Base-by-base conservation (phyloP, 2,888 invertebrate species). In the Eupithecia dodoneata region DNA sequence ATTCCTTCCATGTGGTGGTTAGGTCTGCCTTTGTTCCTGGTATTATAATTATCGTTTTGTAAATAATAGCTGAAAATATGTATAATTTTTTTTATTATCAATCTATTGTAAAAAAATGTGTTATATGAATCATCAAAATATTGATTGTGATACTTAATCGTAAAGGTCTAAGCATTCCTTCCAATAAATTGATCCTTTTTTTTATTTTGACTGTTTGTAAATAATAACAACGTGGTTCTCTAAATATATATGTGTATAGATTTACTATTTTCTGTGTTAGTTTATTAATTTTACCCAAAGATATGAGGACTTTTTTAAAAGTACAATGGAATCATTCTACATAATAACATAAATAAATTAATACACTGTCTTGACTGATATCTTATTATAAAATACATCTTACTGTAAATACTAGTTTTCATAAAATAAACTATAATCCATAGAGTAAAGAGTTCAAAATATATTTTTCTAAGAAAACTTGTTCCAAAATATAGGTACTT, bases 101-200 rank as follows among this genome's bases (percentile, higher is more conserved):
- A 18, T 9, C 3, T 59, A 59, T 18, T 59, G n/a, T 59, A 3
- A 63, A 30, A 63, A 12, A 30, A 30, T 63, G 10, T 30, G 30
- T 63, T 4, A 63, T 30, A 12, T 12, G 10, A 63, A 63, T n/a
- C 63, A 63, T 30, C 18, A 78, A 18, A 13, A 76, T 80, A 73
- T 71, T 65, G 70, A 77, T 78, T 81, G 69, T 80, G 73, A 81
- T 81, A 52, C 45, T 45, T 45, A 83, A 74, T 77, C 73, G 55
- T 80, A 71, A 75, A 81, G 79, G 85, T 85, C 83, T 86, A 85
- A 85, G 77, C 63, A 85, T 80, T 83, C 81, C 83, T 86, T 84
- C 82, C 84, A 82, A 71, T 47, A 49, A 47, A n/a, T 6, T 70
- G 15, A 66, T 66, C 15, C 42, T 42, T 0, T 15, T 66, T 42